phyloP scores from a whole-genome alignment of 1,140 invertebrate species.

The Helicoverpa zea region DNA sequence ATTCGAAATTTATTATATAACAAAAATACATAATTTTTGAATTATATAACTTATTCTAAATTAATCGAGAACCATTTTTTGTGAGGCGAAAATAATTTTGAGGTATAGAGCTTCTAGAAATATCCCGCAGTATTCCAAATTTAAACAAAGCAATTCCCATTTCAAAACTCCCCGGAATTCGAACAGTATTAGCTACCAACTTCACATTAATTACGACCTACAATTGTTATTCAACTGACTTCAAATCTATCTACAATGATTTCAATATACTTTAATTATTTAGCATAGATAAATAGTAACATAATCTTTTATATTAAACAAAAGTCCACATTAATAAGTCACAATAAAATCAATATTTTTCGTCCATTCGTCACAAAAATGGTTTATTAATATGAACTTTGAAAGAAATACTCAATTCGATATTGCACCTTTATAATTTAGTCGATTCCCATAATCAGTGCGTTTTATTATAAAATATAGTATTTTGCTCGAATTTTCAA shows the following conservation, averaged over 20 bases:
- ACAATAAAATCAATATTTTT: not conserved
- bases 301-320: conserved; percentile 1
- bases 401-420: conserved; percentile 13
- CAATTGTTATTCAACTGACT: not conserved
- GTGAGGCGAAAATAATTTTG: not conserved
- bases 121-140: not conserved
- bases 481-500: conserved; percentile 22
- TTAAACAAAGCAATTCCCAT: not conserved
- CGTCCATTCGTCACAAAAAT: not conserved
- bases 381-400: conserved; percentile 8
- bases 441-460: not conserved
- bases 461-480: conserved; percentile 11
- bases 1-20: too few relatives aligned
- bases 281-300: conserved; percentile 21
- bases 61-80: too few relatives aligned
- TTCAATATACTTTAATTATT: conserved; percentile 8
- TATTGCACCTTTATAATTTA: conserved; percentile 25
- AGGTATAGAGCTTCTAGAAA: not conserved
- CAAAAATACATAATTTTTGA: too few relatives aligned
- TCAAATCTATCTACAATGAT: conserved; percentile 23
- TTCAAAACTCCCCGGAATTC: not conserved
- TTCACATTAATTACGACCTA: not conserved
- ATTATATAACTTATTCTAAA: too few relatives aligned
- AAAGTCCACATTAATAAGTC: conserved; percentile 15
- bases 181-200: conserved; percentile 22